Base-by-base conservation (phyloP, 2,113 vertebrate species). In the Thomomys bottae region DNA sequence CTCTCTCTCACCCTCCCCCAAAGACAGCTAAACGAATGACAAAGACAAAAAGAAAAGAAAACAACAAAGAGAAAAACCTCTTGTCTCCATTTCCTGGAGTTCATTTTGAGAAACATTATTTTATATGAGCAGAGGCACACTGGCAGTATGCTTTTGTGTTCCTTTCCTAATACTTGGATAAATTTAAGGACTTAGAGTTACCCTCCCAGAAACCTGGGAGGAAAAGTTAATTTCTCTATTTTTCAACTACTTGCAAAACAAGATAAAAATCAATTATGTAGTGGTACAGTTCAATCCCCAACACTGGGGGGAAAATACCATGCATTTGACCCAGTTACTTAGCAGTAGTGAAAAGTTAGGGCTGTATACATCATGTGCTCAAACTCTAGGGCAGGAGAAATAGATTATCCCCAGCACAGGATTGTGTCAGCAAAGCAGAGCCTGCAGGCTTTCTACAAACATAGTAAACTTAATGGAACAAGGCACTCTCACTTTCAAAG, bases 161-260 rank as follows among this genome's bases (percentile, higher is more conserved):
- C 14, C 45, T 20, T 6, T 66, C 34, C 15, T 12, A 8, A 24
- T 61, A 42, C 45, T 34, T 45, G 30, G 77, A 36, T 73, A 84
- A 34, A 40, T 49, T 10, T 23, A 83, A 68, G 7, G 64, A n/a
- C 36, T 86, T 79, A n/a, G 61, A 45, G 21, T 76, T 23, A 77
- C 45, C 72, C 18, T 73, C 32, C 75, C 42, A 89, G n/a, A 26
- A 85, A 67, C n/a, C 34, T 61, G 57, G 28, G 57, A 12, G 45
- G 72, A 21, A 71, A 92, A 23, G 14, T 54, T n/a, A 83, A 73
- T 83, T 79, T 72, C 42, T 73, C 68, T 66, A 68, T 72, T 89
- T 75, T 10, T 23, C 10, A 67, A 36, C 67, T 68, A 20, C 21
- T 90, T 72, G 49, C 42, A 77, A 36, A 84, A 45, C 32, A 76